A percentile compares a stretch with the other conserved stretches of the same genome.
Conservation (phyloP, 2,797 vertebrate species). For the Remorina albescens region DNA sequence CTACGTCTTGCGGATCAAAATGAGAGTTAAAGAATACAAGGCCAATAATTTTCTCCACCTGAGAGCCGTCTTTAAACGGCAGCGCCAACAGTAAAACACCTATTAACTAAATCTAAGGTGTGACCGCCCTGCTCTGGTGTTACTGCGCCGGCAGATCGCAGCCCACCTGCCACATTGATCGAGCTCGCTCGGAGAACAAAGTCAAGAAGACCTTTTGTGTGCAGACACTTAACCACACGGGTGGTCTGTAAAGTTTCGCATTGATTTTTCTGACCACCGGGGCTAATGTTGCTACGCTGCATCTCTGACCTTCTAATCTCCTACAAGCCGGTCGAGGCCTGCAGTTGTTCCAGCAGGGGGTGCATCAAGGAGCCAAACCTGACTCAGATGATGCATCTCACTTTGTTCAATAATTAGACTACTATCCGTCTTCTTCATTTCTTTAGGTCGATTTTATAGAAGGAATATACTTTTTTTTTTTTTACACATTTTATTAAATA, state of each 20-base stretch:
- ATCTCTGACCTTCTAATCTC: slow-evolving; percentile 35
- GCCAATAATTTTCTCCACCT: neutral
- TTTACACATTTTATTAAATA: too few species aligned
- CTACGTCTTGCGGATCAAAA: too few species aligned
- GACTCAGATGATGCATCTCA: too few species aligned
- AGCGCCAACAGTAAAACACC: neutral
- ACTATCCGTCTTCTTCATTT: too few species aligned
- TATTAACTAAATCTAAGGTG: neutral
- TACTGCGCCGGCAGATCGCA: neutral
- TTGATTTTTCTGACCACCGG: slow-evolving; percentile 34
- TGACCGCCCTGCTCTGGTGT: neutral
- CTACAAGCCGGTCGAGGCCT: neutral
- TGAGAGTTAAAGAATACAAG: neutral
- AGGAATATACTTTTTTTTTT: too few species aligned
- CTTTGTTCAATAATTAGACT: too few species aligned
- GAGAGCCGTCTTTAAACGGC: neutral
- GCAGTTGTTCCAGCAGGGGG: slow-evolving; percentile 21
- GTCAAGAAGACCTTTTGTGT: slow-evolving; percentile 6
- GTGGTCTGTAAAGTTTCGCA: neutral
- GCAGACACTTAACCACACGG: neutral
- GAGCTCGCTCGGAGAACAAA: slow-evolving; percentile 10
- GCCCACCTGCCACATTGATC: slow-evolving; percentile 2
- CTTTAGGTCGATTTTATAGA: too few species aligned
- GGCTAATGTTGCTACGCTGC: slow-evolving; percentile 20
- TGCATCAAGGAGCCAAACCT: too few species aligned